These are phyloP conservation scores for Sebastiscus albofasciatus DNA, from an alignment of 2,797 vertebrate species.

Conservation along the genomic window DNA sequence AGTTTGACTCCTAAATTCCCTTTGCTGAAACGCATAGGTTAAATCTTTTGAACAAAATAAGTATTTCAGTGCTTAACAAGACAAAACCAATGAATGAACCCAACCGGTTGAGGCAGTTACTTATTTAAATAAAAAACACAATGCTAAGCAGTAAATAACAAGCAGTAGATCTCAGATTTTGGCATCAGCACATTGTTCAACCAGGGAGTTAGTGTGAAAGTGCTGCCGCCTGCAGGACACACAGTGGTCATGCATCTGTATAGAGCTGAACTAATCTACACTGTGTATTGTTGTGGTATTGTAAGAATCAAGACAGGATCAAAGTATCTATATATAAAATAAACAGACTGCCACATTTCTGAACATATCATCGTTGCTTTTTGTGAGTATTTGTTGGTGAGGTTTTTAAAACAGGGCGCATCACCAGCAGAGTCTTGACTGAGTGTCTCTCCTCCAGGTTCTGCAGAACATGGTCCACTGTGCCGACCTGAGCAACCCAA, in stretches of 20 bases:
- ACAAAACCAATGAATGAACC: too few relatives aligned
- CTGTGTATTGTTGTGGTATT: not conserved
- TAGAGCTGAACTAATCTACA: not conserved
- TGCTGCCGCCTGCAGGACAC: constrained; percentile 51
- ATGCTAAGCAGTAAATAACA: not conserved
- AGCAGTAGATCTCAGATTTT: not conserved
- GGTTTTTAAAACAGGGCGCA: not conserved
- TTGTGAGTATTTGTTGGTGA: not conserved
- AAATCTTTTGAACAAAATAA: too few relatives aligned
- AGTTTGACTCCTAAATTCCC: too few relatives aligned
- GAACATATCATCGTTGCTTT: too few relatives aligned
- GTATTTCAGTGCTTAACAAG: too few relatives aligned
- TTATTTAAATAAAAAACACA: too few relatives aligned
- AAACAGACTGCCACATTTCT: not conserved
- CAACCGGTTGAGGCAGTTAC: too few relatives aligned
- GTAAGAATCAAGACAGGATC: not conserved
- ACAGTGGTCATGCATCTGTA: constrained; percentile 5
- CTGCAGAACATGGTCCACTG: constrained; percentile 96
- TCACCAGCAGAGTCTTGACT: not conserved
- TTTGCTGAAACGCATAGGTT: too few relatives aligned
- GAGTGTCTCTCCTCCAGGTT: constrained; percentile 78
- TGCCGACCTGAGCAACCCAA: constrained; percentile 94
- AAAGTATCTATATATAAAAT: not conserved
- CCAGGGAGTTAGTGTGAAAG: not conserved
- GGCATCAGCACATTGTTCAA: not conserved